Base-by-base conservation (phyloP, 2,888 invertebrate genomes). In the Marasmarcha lunaedactyla region DNA sequence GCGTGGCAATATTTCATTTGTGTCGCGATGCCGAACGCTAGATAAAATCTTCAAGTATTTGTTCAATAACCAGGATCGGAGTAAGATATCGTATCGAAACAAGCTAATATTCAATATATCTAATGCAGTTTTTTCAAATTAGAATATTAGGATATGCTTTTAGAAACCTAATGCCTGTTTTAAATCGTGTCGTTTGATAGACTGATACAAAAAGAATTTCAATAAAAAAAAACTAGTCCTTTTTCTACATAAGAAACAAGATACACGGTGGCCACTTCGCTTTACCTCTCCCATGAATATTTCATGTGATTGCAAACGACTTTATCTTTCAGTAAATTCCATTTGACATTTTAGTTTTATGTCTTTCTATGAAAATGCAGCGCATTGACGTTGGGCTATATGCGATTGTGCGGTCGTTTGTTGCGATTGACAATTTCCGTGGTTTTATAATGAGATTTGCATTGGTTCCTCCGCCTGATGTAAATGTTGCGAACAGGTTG, bases 241-340 rank as follows among this genome's bases (percentile, higher is more conserved):
- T 20, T 20, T 20, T 20, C 20, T 5, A 20, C 20, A 20, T 13
- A 11, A 38, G 12, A 33, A 14, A 38, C 1, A 3, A 3, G 14
- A n/a, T 27, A 20, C 20, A 63, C 63, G 68, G 66, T 68, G 66
- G 66, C 59, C 65, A 51, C 48, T 57, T 59, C 64, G 59, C 59
- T 60, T 48, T 44, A 48, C 59, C 63, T 57, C 61, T 68, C 74
- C 66, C 70, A 77, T 78, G 71, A 77, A 78, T 78, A 77, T 77
- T 77, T 76, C 71, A 77, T 77, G 64, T 67, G 68, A 72, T 74
- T 72, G 74, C 69, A 71, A 71, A 77, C 68, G 57, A 65, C 72
- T 76, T 73, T 68, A 71, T 73, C 61, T 62, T 51, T 59, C 50
- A 47, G 70, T 74, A 73, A 67, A 72, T 72, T 65, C 67, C 59